Evolutionary conservation across 2,113 vertebrate genomes (phyloP).

Genomic region (Mobula birostris): DNA sequence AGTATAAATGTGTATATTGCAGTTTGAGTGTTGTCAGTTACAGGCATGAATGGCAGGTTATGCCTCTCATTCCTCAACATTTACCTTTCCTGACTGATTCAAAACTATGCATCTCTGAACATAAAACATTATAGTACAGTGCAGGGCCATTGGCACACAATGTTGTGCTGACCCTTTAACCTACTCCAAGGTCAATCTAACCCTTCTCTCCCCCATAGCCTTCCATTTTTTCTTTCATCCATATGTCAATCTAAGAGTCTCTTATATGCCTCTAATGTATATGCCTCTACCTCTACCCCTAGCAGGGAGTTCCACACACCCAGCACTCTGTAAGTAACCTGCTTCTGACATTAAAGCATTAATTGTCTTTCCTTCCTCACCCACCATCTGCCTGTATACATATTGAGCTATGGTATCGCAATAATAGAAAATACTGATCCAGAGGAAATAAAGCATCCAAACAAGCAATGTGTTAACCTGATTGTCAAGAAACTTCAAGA

Average conservation of each 20-base stretch:
- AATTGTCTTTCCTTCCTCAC: constrained; percentile 1
- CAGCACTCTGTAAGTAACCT: too few species aligned
- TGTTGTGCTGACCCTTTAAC: too few species aligned
- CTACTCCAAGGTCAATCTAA: too few species aligned
- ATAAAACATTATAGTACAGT: too few species aligned
- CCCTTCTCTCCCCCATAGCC: too few species aligned
- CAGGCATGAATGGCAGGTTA: background rate
- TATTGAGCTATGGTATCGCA: background rate
- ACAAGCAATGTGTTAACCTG: background rate
- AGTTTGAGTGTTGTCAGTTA: background rate
- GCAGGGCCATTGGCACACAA: too few species aligned
- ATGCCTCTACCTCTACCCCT: too few species aligned
- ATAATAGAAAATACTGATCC: background rate
- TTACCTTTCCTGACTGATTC: background rate
- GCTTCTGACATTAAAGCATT: too few species aligned
- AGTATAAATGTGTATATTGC: background rate
- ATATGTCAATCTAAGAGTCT: too few species aligned
- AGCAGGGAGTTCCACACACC: too few species aligned
- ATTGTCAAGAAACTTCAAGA: background rate
- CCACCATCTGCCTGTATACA: background rate
- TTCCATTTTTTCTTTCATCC: too few species aligned
- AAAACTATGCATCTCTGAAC: background rate
- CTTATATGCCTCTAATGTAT: too few species aligned
- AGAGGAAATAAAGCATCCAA: background rate
- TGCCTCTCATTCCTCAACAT: background rate